Evolutionary conservation across 2,888 invertebrate genomes (phyloP), one percentile per base, ranked within the genome.

Genomic region (Micoletzkya japonica): DNA sequence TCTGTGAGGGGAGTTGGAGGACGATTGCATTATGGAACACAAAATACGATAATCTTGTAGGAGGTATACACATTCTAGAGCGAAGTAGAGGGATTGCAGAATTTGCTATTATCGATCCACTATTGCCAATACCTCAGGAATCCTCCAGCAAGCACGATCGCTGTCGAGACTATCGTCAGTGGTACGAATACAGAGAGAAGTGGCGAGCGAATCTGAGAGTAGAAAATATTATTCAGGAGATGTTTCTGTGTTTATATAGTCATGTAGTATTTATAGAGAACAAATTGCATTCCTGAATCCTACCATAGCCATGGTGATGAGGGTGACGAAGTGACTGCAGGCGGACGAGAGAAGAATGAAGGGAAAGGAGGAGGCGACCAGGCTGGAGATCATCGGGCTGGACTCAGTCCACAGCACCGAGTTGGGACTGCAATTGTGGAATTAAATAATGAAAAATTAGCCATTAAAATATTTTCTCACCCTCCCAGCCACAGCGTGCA

Each of bases 91-190:
- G n/a, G n/a, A n/a, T 44, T 44, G 44, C 10, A 20, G 44, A 20
- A 44, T 14, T 10, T 44, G 44, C 10, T 14, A 44, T 44, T 20
- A 44, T 10, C 44, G 10, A 44, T 44, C 20, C 44, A 44, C 44
- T 44, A 44, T 44, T n/a, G 44, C 10, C 10, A 44, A 44, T 6
- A 54, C 64, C 64, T 66, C 34, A 54, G 17, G 17, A 66, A 66
- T 54, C 64, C 64, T 52, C 64, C 64, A 2, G 64, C 64, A 10
- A 54, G 64, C 4, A 66, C 20, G 6, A 66, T 54, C 26, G 17
- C 52, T 17, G n/a, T 28, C 10, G 28, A 20, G 2, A 54, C 54
- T 1, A 54, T 30, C 7, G 54, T 14, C 3, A 66, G 20, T 4
- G 64, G 7, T 1, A 66, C 14, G 6, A 54, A 34, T 24, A 66